A percentile compares a stretch with the other conserved stretches of the same genome.
phyloP scores from a whole-genome alignment of 2,888 invertebrate genomes.

The Xanthia icteritia region DNA sequence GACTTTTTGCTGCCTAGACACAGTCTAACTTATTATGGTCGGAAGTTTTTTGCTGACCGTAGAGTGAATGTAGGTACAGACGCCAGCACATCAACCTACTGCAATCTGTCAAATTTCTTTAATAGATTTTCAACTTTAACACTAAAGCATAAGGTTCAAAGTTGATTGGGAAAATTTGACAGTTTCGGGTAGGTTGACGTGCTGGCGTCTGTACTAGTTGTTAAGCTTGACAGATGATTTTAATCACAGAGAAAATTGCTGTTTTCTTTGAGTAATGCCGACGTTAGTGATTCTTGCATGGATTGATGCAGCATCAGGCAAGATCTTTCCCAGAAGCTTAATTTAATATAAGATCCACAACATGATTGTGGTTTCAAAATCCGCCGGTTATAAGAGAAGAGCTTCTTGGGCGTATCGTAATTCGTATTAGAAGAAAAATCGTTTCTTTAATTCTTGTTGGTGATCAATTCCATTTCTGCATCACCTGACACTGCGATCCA shows the following conservation, averaged over 20 bases:
- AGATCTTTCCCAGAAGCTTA: not conserved
- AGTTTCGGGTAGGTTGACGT: too few species aligned
- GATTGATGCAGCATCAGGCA: not conserved
- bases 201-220: too few species aligned
- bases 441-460: not conserved
- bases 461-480: not conserved
- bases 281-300: not conserved
- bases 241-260: slow-evolving; percentile 20
- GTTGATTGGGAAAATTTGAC: too few species aligned
- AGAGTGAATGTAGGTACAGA: too few species aligned
- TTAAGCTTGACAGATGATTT: slow-evolving; percentile 29
- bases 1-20: slow-evolving; percentile 30
- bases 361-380: not conserved
- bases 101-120: too few species aligned
- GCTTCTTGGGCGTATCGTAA: not conserved
- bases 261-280: slow-evolving; percentile 22
- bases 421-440: not conserved
- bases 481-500: not conserved
- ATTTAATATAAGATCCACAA: not conserved
- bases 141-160: too few species aligned
- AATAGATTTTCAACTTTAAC: too few species aligned
- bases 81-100: too few species aligned
- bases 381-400: not conserved
- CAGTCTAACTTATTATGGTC: slow-evolving; percentile 23
- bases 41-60: slow-evolving; percentile 28